These are phyloP conservation scores for Trichosurus vulpecula DNA, from an alignment of 2,797 vertebrate species.

Conservation along the genomic window DNA sequence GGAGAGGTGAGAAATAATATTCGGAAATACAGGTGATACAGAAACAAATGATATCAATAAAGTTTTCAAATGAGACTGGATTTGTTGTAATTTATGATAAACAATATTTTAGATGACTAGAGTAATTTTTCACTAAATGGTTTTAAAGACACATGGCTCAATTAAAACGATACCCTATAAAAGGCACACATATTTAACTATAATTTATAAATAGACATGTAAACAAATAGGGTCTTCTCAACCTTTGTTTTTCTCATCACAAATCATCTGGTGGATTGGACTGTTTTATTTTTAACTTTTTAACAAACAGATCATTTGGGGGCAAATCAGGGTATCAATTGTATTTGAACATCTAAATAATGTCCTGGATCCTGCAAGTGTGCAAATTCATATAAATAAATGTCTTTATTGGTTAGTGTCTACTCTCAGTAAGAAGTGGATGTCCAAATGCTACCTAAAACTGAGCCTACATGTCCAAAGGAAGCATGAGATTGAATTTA, in stretches of 20 bases:
- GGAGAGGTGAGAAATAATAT: neutral
- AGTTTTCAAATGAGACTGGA: neutral
- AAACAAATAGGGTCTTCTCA: neutral
- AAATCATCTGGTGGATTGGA: neutral
- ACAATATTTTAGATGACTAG: neutral
- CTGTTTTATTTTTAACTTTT: conserved; percentile 4
- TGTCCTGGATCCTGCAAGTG: neutral
- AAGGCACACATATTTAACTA: neutral
- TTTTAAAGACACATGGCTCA: neutral
- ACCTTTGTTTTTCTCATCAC: conserved; percentile 42
- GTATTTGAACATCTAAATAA: conserved; percentile 16
- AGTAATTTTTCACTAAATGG: neutral
- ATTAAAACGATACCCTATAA: conserved; percentile 42
- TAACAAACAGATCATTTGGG: conserved; percentile 1
- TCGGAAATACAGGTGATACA: neutral
- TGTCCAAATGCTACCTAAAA: neutral
- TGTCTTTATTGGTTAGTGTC: conserved; percentile 2
- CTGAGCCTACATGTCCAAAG: conserved; percentile 11
- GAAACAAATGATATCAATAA: neutral
- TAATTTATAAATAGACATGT: neutral
- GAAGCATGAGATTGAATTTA: neutral
- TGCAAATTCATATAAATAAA: conserved; percentile 34
- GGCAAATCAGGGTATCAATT: conserved; percentile 9
- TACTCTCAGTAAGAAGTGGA: conserved; percentile 38
- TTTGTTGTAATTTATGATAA: neutral